Percentiles rank a stretch among this genome's conserved stretches.
These are phyloP conservation scores for Drosophila nigromelanica DNA, from an alignment of 1,140 invertebrate genomes.

Conservation along the genomic window DNA sequence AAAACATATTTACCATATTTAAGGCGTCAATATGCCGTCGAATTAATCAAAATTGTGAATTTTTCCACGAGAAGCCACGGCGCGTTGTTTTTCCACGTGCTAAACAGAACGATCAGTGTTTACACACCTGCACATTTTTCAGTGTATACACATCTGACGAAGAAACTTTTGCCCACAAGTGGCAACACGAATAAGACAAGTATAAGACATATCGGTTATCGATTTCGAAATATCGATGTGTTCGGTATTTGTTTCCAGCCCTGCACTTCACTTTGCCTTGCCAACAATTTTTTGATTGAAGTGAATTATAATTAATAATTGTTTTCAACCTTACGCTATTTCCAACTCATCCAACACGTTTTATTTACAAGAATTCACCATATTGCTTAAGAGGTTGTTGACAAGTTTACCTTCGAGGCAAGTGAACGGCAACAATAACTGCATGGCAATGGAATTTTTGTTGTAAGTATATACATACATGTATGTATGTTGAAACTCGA, in stretches of 20 bases:
- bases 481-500: constrained; percentile 11
- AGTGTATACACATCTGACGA: constrained; percentile 12
- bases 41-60: constrained; percentile 21
- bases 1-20: constrained; percentile 62
- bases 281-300: constrained; percentile 39
- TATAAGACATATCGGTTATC: constrained; percentile 13
- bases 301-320: constrained; percentile 12
- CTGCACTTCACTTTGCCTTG: constrained; percentile 39
- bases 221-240: constrained; percentile 17
- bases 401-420: background rate
- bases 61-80: constrained; percentile 38
- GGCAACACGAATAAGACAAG: constrained; percentile 24
- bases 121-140: constrained; percentile 9
- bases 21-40: constrained; percentile 52
- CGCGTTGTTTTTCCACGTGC: constrained; percentile 73
- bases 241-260: constrained; percentile 27
- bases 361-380: constrained; percentile 1
- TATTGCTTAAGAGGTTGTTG: constrained; percentile 1
- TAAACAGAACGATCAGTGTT: constrained; percentile 46
- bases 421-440: constrained; percentile 47
- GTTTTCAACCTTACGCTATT: background rate
- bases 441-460: constrained; percentile 81
- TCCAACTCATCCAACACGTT: background rate
- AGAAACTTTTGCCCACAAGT: background rate
- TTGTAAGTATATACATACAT: constrained; percentile 81